Evolutionary conservation across 2,797 vertebrate species (phyloP).

Genomic region (Xyrichtys novacula): DNA sequence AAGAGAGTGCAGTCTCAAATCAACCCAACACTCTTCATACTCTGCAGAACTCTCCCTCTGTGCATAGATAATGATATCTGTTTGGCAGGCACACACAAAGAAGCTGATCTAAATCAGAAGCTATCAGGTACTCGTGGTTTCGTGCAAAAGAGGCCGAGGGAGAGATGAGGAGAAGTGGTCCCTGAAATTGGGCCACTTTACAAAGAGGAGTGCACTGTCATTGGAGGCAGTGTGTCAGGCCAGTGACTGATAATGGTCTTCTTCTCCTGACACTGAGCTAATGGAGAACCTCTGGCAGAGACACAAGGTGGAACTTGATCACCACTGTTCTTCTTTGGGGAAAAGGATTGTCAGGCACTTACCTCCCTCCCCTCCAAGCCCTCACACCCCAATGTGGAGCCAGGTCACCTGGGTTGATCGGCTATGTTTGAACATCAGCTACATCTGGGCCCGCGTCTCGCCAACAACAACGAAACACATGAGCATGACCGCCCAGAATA

Average conservation of each 20-base stretch:
- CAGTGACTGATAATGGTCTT: slow-evolving; percentile 52
- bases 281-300: slow-evolving; percentile 56
- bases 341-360: slow-evolving; percentile 27
- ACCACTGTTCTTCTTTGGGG: slow-evolving; percentile 26
- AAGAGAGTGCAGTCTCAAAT: slow-evolving; percentile 11
- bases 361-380: slow-evolving; percentile 7
- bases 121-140: slow-evolving; percentile 53
- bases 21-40: slow-evolving; percentile 24
- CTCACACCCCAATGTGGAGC: slow-evolving; percentile 1
- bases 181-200: slow-evolving; percentile 64
- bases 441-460: slow-evolving; percentile 56
- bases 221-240: slow-evolving; percentile 43
- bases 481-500: slow-evolving; percentile 45
- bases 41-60: slow-evolving; percentile 14
- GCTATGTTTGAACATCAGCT: slow-evolving; percentile 27
- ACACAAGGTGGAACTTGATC: slow-evolving; percentile 56
- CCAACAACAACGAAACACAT: slow-evolving; percentile 61
- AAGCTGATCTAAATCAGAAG: slow-evolving; percentile 51
- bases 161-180: slow-evolving; percentile 50
- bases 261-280: slow-evolving; percentile 50
- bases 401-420: slow-evolving; percentile 49
- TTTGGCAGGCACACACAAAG: slow-evolving; percentile 49
- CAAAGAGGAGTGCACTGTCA: slow-evolving; percentile 55
- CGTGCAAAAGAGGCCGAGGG: slow-evolving; percentile 20
- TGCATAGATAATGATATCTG: slow-evolving; percentile 46